These are phyloP conservation scores for Podocnemis expansa DNA, from an alignment of 2,113 vertebrate species.

Conservation along the genomic window DNA sequence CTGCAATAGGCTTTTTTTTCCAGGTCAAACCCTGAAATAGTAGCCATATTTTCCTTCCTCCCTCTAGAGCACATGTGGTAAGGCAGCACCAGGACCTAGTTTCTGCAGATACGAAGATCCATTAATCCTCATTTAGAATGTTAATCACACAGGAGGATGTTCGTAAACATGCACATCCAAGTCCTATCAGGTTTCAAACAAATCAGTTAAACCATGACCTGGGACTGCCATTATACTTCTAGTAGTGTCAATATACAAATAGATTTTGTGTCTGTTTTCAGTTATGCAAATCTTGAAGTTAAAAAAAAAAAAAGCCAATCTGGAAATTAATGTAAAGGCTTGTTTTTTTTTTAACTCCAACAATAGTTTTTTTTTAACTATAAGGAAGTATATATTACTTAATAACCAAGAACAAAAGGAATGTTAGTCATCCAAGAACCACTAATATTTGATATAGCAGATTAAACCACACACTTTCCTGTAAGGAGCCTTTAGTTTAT, in stretches of 20 bases:
- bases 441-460: background rate
- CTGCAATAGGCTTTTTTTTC: background rate
- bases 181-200: conserved; percentile 6
- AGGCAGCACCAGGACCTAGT: background rate
- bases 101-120: background rate
- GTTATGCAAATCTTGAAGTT: background rate
- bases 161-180: background rate
- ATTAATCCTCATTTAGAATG: background rate
- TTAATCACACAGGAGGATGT: background rate
- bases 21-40: conserved; percentile 21
- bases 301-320: background rate
- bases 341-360: background rate
- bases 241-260: background rate
- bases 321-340: background rate
- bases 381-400: background rate
- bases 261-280: background rate
- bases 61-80: background rate
- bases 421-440: background rate
- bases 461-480: background rate
- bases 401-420: background rate
- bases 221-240: background rate
- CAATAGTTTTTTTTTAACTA: background rate
- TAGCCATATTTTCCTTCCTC: background rate
- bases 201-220: background rate
- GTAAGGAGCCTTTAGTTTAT: background rate